A percentile compares a stretch with the other conserved stretches of the same genome.
phyloP scores from a whole-genome alignment of 2,888 invertebrate species.

The Drosophila monieri region DNA sequence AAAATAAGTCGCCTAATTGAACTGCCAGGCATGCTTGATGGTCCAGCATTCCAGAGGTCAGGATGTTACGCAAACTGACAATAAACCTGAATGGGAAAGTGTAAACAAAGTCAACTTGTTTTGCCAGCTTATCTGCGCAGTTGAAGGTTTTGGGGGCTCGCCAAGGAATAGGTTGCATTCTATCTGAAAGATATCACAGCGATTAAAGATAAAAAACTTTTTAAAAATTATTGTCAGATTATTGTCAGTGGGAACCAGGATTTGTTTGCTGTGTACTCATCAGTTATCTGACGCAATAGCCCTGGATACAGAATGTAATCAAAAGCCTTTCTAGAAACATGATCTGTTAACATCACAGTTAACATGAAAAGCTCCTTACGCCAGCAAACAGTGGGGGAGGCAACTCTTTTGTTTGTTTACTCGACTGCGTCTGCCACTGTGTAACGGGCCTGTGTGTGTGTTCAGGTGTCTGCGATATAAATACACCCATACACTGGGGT shows the following conservation, averaged over 20 bases:
- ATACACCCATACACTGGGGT: conserved; percentile 14
- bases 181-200: conserved; percentile 1
- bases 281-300: not conserved
- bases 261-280: not conserved
- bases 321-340: not conserved
- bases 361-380: not conserved
- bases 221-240: not conserved
- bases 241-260: not conserved
- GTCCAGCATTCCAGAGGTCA: conserved; percentile 33
- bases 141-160: conserved; percentile 31
- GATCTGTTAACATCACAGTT: not conserved
- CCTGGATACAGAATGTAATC: not conserved
- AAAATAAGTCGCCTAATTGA: conserved; percentile 25
- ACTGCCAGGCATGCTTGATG: conserved; percentile 21
- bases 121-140: conserved; percentile 30
- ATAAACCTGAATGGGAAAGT: conserved; percentile 34
- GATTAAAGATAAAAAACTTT: conserved; percentile 12
- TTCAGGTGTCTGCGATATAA: conserved; percentile 35
- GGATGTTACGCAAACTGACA: conserved; percentile 22
- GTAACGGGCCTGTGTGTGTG: not conserved
- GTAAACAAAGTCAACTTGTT: conserved; percentile 29
- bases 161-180: conserved; percentile 14
- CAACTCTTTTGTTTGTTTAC: conserved; percentile 33
- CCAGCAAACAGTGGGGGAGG: not conserved
- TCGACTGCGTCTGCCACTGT: conserved; percentile 29